phyloP scores from a whole-genome alignment of 2,113 vertebrate species.

The Syngnathoides biaculeatus region DNA sequence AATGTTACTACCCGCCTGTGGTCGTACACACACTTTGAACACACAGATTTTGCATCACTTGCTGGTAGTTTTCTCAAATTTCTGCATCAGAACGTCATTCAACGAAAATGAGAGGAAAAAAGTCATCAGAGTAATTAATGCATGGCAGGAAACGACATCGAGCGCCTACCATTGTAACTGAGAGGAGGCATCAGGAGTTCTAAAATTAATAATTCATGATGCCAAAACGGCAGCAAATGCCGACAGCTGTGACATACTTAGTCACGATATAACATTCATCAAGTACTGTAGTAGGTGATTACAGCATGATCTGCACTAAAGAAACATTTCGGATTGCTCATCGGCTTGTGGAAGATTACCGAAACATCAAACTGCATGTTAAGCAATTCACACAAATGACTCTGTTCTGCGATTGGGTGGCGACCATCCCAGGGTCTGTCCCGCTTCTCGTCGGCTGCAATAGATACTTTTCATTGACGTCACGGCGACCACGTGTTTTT shows the following conservation, averaged over 20 bases:
- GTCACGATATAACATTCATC: slow-evolving; percentile 20
- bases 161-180: slow-evolving; percentile 16
- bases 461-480: too few relatives aligned
- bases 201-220: slow-evolving; percentile 51
- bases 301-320: slow-evolving; percentile 2
- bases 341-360: neutral
- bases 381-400: neutral
- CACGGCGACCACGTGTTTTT: too few relatives aligned
- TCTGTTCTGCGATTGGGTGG: neutral
- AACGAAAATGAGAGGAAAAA: neutral
- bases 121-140: slow-evolving; percentile 13
- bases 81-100: neutral
- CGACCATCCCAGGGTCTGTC: neutral
- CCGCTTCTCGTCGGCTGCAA: neutral
- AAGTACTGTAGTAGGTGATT: neutral
- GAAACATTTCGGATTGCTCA: neutral
- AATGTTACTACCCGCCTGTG: too few relatives aligned
- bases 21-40: neutral
- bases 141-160: slow-evolving; percentile 21
- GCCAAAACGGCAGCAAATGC: slow-evolving; percentile 43
- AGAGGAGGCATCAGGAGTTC: slow-evolving; percentile 45
- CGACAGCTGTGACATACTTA: slow-evolving; percentile 47
- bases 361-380: neutral
- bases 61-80: neutral
- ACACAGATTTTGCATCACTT: neutral